These are phyloP conservation scores for Sitta carolinensis DNA, from an alignment of 2,797 vertebrate species.

Conservation along the genomic window DNA sequence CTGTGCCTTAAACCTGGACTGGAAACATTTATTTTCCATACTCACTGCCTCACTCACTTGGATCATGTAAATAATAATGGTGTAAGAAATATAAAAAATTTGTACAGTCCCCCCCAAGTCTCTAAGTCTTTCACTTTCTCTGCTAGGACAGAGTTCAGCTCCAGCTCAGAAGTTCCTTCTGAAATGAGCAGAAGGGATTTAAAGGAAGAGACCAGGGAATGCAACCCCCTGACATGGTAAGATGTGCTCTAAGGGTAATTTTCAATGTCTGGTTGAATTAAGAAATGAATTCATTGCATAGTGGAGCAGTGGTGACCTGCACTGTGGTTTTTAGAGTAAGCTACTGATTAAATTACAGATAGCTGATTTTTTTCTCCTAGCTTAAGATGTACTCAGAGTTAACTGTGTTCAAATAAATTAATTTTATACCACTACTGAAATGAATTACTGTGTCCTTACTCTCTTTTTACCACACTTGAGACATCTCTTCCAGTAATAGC, in stretches of 20 bases:
- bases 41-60: rapidly evolving
- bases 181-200: not conserved
- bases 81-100: not conserved
- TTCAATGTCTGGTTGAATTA: not conserved
- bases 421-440: not conserved
- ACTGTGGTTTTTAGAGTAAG: not conserved
- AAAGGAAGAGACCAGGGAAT: not conserved
- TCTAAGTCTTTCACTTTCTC: not conserved
- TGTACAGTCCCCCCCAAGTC: not conserved
- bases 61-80: not conserved
- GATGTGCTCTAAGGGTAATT: not conserved
- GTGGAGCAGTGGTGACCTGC: not conserved
- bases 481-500: not conserved
- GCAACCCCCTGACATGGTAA: not conserved
- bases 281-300: not conserved
- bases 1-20: not conserved
- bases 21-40: not conserved
- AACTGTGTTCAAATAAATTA: not conserved
- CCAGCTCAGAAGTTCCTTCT: not conserved
- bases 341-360: not conserved
- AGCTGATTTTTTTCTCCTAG: not conserved
- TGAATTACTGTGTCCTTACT: not conserved
- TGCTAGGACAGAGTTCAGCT: not conserved
- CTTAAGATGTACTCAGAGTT: not conserved
- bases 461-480: not conserved